Percentiles rank a stretch among this genome's conserved stretches.
Conservation (phyloP, 1,140 invertebrate species). For the Eupristina koningsbergeri region DNA sequence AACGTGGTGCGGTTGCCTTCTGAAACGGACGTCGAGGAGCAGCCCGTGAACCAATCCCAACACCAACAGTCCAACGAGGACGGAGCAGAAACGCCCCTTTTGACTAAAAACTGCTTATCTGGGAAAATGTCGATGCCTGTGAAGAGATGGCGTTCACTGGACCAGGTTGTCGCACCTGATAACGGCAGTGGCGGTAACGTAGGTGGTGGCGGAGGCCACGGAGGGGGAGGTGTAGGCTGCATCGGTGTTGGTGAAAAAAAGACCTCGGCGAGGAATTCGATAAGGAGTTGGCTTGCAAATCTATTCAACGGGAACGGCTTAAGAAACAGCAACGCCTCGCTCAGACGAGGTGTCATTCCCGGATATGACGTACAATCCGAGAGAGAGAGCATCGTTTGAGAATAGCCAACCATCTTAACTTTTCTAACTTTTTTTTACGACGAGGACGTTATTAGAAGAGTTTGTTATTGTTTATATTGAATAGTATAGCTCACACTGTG, state of each 20-base stretch:
- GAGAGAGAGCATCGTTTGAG: constrained; percentile 73
- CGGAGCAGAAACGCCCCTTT: constrained; percentile 72
- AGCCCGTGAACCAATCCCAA: constrained; percentile 45
- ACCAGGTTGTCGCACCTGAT: constrained; percentile 75
- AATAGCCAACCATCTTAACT: too few relatives aligned
- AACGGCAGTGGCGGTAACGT: constrained; percentile 16
- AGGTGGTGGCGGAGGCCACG: constrained; percentile 76
- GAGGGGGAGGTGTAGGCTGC: constrained; percentile 67
- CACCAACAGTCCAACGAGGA: constrained; percentile 62
- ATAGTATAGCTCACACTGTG: constrained; percentile 42
- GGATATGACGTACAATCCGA: constrained; percentile 72
- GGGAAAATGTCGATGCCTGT: constrained; percentile 72
- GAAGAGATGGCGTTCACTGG: constrained; percentile 85
- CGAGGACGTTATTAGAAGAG: not conserved
- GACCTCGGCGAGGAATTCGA: constrained; percentile 72
- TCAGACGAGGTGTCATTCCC: constrained; percentile 75
- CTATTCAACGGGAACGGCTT: constrained; percentile 79
- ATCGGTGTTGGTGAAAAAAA: constrained; percentile 72
- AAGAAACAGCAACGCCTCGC: constrained; percentile 77
- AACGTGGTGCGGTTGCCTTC: constrained; percentile 56
- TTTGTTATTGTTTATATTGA: constrained; percentile 50
- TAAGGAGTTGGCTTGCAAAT: constrained; percentile 80
- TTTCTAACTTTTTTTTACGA: not conserved
- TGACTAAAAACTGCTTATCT: constrained; percentile 67
- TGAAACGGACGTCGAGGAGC: too few relatives aligned